Evolutionary conservation across 2,113 vertebrate species (phyloP).

Genomic region (Lophura nycthemera): DNA sequence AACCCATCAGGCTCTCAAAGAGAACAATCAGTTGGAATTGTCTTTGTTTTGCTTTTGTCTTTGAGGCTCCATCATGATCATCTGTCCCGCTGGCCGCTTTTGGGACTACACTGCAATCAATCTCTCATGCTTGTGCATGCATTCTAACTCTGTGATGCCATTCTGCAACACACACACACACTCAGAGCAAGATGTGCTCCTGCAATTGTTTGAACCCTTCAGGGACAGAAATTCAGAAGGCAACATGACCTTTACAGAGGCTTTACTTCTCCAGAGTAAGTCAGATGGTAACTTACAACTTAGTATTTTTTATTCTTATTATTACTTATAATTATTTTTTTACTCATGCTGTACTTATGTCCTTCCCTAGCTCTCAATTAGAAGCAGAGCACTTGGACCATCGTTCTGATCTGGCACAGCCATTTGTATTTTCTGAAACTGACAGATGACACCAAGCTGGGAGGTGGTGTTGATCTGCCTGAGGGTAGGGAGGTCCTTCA

Average conservation of each 20-base stretch:
- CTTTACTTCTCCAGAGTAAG: background rate
- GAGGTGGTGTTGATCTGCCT: too few relatives aligned
- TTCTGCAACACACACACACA: background rate
- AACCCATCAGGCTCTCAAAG: background rate
- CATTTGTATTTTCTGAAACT: background rate
- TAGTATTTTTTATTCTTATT: too few relatives aligned
- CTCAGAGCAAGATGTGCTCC: background rate
- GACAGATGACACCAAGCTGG: background rate
- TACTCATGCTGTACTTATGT: background rate
- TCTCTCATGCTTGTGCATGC: background rate
- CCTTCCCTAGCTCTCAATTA: background rate
- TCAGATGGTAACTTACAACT: background rate
- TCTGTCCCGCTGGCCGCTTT: background rate
- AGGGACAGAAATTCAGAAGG: background rate
- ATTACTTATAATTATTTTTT: background rate
- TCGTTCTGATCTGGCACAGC: background rate
- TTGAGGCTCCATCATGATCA: background rate
- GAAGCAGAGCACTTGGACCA: background rate
- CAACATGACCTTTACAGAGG: accelerated
- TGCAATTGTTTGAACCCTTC: background rate
- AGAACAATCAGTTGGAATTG: background rate
- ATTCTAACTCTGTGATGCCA: background rate
- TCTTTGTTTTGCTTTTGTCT: background rate
- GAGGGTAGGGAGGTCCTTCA: too few relatives aligned
- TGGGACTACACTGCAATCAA: background rate